Percentiles rank a stretch among this genome's conserved stretches.
Conservation (phyloP, 1,140 invertebrate genomes). For the Pissodes strobi region DNA sequence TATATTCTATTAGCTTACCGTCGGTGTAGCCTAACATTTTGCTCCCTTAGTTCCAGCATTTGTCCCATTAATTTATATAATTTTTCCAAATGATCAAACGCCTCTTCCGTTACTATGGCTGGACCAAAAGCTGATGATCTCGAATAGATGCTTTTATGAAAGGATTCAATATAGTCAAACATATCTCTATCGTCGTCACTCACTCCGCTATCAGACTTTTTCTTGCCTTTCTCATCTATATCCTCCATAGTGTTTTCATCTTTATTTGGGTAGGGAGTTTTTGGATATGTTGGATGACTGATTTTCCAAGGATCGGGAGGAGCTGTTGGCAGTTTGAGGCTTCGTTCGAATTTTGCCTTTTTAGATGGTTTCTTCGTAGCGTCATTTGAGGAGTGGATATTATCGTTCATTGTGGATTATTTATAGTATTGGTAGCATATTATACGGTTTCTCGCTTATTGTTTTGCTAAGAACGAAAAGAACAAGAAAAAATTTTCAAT, state of each 20-base stretch:
- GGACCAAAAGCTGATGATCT: conserved; percentile 55
- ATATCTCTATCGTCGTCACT: conserved; percentile 43
- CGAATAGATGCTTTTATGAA: conserved; percentile 40
- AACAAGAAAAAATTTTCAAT: too few species aligned
- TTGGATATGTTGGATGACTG: neutral
- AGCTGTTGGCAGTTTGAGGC: conserved; percentile 48
- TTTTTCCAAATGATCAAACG: conserved; percentile 77
- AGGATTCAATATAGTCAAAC: conserved; percentile 47
- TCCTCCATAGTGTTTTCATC: neutral
- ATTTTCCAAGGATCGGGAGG: conserved; percentile 46
- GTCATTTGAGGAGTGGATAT: neutral
- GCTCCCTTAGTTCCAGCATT: conserved; percentile 70
- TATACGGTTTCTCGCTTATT: too few species aligned
- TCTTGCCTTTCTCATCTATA: neutral
- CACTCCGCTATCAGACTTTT: conserved; percentile 15
- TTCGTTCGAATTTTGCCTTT: conserved; percentile 37
- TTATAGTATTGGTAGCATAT: too few species aligned
- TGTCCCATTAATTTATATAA: conserved; percentile 76
- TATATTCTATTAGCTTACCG: too few species aligned
- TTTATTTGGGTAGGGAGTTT: neutral
- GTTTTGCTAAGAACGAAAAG: too few species aligned
- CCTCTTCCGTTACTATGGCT: conserved; percentile 61
- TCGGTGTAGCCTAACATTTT: conserved; percentile 70
- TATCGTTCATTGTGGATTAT: conserved; percentile 15
- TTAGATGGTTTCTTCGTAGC: conserved; percentile 29